Evolutionary conservation across 2,797 vertebrate species (phyloP).

Genomic region (Helostoma temminkii): DNA sequence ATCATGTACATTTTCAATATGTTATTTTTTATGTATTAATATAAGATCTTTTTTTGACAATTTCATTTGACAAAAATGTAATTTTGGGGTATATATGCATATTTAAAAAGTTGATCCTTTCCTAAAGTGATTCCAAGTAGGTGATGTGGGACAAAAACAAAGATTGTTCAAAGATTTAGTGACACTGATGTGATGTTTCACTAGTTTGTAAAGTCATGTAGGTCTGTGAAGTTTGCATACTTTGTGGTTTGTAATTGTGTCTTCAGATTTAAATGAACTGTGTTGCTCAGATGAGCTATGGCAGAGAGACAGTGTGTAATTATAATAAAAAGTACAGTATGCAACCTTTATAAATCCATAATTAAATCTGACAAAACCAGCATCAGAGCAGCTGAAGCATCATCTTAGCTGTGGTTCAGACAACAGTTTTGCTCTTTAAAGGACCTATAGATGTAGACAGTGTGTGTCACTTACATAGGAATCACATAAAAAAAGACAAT

Average conservation of each 20-base stretch:
- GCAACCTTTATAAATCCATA: not conserved
- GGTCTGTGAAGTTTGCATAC: no score
- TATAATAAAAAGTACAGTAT: not conserved
- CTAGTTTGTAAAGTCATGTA: not conserved
- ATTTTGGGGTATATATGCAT: no score
- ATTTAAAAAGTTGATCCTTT: no score
- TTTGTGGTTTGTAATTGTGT: not conserved
- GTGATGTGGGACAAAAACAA: no score
- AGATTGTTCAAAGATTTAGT: not conserved
- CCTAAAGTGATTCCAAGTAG: no score
- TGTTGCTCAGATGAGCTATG: not conserved
- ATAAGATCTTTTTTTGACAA: no score
- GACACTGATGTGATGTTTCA: not conserved
- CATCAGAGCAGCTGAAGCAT: not conserved
- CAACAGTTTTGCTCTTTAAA: no score
- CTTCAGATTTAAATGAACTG: not conserved
- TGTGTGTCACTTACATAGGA: not conserved
- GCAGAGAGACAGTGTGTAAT: not conserved
- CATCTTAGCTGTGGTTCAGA: not conserved
- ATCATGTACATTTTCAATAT: no score
- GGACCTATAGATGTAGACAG: no score
- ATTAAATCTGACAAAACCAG: not conserved
- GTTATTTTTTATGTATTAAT: no score
- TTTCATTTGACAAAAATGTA: no score
- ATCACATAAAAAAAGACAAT: not conserved